Evolutionary conservation across 2,797 vertebrate species (phyloP), one percentile per base, ranked within the genome.

Genomic region (Pipistrellus pipistrellus): DNA sequence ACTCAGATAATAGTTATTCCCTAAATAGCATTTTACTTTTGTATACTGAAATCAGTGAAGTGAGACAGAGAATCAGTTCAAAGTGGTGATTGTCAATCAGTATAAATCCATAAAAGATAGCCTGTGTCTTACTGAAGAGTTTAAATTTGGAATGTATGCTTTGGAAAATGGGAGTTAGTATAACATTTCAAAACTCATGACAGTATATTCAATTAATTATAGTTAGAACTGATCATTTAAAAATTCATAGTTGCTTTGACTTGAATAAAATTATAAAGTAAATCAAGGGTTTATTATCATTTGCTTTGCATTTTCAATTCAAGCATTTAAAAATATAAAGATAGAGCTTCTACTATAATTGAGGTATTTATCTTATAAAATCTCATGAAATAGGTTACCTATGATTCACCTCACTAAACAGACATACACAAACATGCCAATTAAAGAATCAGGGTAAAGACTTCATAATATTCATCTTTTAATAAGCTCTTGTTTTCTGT

Each of bases 21-120:
- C 88, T 72, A 93, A 35, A 85, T 97, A 96, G 27, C 8, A 85
- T 55, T 96, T 96, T 91, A 12, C 3, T 55, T 91, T 81, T 51
- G 53, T 89, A 95, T 94, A 84, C 53, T 92, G 90, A 68, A 72
- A 64, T 92, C 18, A 38, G 2, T 48, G 32, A 93, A 87, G n/a
- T 92, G 88, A 90, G 82, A 92, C 25, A 35, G 77, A 84, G 76
- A 94, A 53, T 83, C 41, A 71, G 32, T 89, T 32, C 62, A 94
- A 96, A 97, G 0, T 35, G 86, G 5, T 87, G 64, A 85, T 96
- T 97, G 95, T 68, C 89, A 90, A 17, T 85, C 53, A 91, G 82
- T 69, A 72, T 75, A 95, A 95, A 71, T 93, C 7, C 32, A 41
- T 95, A 2, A 18, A 96, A 88, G 44, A 32, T 57, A 64, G 46